Conservation (phyloP, 2,888 invertebrate genomes). For the Mesorhabditis spiculigera region DNA sequence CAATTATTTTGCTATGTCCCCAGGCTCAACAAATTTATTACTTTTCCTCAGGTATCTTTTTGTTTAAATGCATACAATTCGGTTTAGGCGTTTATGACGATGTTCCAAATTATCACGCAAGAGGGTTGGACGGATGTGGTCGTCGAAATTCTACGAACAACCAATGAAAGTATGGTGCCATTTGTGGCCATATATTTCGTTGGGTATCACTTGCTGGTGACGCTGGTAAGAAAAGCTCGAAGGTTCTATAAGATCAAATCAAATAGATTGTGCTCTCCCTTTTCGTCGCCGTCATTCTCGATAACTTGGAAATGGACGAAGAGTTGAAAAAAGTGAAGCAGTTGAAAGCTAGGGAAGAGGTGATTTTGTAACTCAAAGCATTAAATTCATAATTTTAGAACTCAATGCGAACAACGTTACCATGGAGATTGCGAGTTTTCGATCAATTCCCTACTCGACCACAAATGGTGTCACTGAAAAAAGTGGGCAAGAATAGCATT, state of each 20-base stretch:
- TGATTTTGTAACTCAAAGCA: slow-evolving; percentile 59
- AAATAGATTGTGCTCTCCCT: slow-evolving; percentile 93
- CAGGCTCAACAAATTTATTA: slow-evolving; percentile 93
- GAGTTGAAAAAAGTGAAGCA: slow-evolving; percentile 98
- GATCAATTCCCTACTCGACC: slow-evolving; percentile 93
- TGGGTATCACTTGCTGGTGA: slow-evolving; percentile 95
- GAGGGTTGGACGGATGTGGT: slow-evolving; percentile 99
- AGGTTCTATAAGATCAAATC: slow-evolving; percentile 11
- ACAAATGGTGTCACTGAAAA: slow-evolving; percentile 74
- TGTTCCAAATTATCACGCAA: slow-evolving; percentile 99
- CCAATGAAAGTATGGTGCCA: slow-evolving; percentile 50
- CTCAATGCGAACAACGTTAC: slow-evolving; percentile 83
- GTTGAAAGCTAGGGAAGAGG: slow-evolving; percentile 79
- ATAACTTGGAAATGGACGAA: slow-evolving; percentile 97
- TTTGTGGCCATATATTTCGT: slow-evolving; percentile 94
- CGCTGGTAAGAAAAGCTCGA: slow-evolving; percentile 69
- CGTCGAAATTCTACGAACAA: slow-evolving; percentile 85
- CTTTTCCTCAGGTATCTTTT: slow-evolving; percentile 78
- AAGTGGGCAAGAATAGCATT: slow-evolving; percentile 21
- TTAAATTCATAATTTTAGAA: slow-evolving; percentile 17
- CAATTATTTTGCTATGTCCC: slow-evolving; percentile 93
- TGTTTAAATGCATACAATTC: background rate
- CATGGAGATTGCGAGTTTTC: slow-evolving; percentile 88
- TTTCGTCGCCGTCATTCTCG: slow-evolving; percentile 98
- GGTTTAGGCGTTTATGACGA: slow-evolving; percentile 69